Conservation (phyloP, 2,797 vertebrate genomes). For the Gymnopithys bicolor region DNA sequence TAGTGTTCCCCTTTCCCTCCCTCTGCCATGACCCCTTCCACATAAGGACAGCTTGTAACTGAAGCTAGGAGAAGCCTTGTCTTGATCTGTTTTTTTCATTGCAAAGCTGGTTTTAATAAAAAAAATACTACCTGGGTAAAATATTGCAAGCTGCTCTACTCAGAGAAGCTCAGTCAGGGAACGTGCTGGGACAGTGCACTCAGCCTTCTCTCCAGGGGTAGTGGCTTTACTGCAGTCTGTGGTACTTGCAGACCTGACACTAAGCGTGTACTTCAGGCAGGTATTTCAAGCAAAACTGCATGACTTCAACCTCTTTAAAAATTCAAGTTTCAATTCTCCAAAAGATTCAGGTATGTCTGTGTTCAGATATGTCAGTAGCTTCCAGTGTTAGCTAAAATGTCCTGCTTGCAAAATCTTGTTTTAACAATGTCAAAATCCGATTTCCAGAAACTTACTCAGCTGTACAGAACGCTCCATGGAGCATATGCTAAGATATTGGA, state of each 20-base stretch:
- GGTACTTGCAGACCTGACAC: background rate
- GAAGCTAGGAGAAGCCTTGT: background rate
- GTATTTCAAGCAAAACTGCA: background rate
- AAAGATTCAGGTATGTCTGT: background rate
- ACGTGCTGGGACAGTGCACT: background rate
- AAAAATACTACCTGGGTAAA: background rate
- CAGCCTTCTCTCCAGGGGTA: background rate
- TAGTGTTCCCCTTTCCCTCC: background rate
- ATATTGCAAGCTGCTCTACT: background rate
- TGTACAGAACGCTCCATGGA: slow-evolving; percentile 92
- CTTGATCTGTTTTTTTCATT: background rate
- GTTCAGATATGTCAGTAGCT: background rate
- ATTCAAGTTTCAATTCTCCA: background rate
- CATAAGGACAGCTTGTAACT: background rate
- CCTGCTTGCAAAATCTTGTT: background rate
- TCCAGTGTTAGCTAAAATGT: background rate
- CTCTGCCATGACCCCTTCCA: background rate
- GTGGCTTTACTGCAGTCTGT: background rate
- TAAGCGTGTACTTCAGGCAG: background rate
- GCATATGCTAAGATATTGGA: slow-evolving; percentile 96
- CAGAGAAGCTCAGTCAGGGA: background rate
- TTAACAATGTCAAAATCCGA: background rate
- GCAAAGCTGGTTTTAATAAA: background rate
- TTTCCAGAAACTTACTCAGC: slow-evolving; percentile 91
- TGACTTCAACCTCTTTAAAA: background rate